phyloP scores from a whole-genome alignment of 1,140 invertebrate species.

The Orchesella cincta region DNA sequence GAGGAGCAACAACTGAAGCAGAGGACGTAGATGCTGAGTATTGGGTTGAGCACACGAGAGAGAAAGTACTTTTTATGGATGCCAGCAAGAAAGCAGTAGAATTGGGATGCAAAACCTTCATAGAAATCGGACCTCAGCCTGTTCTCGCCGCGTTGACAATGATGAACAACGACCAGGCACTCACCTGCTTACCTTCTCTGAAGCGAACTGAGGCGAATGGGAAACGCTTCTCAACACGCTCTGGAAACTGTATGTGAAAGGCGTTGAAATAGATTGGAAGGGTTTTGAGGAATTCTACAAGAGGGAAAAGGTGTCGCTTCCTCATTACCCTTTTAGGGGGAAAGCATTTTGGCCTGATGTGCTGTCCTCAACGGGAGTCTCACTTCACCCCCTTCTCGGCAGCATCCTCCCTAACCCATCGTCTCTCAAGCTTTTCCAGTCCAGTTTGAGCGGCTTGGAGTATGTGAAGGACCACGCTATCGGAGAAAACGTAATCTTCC shows the following conservation, averaged over 20 bases:
- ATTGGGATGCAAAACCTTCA: not conserved
- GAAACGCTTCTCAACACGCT: not conserved
- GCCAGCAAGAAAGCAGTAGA: constrained; percentile 5
- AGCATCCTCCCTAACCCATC: not conserved
- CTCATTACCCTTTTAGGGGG: not conserved
- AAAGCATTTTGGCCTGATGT: not conserved
- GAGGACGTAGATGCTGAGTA: not conserved
- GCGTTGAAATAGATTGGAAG: not conserved
- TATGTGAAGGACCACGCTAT: constrained; percentile 41
- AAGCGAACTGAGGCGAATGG: not conserved
- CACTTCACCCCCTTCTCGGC: not conserved
- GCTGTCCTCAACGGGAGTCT: not conserved
- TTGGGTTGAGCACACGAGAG: not conserved
- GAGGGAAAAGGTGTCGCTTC: not conserved
- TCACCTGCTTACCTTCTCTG: not conserved
- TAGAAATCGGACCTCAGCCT: not conserved
- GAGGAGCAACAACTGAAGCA: not conserved
- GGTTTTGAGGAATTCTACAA: not conserved
- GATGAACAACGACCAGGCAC: not conserved
- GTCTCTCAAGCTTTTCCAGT: not conserved
- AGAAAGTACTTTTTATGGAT: not conserved
- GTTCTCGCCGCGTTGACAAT: constrained; percentile 7
- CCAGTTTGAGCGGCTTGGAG: constrained; percentile 1
- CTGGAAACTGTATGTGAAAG: not conserved
- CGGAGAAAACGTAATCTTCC: constrained; percentile 33